Evolutionary conservation across 2,888 invertebrate species (phyloP), one percentile per base, ranked within the genome.

Genomic region (Pterostichus madidus): DNA sequence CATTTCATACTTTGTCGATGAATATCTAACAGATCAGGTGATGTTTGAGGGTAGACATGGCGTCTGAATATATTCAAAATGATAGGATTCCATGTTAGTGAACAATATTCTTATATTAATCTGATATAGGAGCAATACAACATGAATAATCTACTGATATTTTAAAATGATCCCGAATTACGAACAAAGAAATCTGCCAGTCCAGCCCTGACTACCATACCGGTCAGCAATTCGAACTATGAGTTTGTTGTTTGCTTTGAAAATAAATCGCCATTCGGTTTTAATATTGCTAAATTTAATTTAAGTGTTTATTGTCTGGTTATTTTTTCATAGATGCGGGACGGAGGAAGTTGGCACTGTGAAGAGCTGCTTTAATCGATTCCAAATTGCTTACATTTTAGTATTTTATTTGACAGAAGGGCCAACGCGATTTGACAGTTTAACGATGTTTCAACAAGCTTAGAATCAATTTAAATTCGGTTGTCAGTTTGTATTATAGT

Each of bases 231-330:
- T 79, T 61, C 49, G 49, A 61, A 64, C 49, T 52, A 80, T 80
- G 80, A 80, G 46, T 53, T 80, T 68, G 68, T 52, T 80, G 35
- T 80, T 80, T 68, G 68, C 80, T 68, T 68, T 80, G 52, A 52
- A 80, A 80, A 71, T 68, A 80, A 68, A 68, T 80, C 52, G 68
- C 71, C 80, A 68, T 68, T 35, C 49, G 49, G 35, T 80, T 68
- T 49, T 53, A 77, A 77, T 56, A 77, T 53, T 56, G 80, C 80
- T 80, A 80, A 80, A 80, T 68, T 80, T 80, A 80, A 64, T 68
- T 13, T 39, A 6, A 77, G 15, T 77, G 56, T 77, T 77, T 77
- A 77, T 77, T 56, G 79, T 64, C 32, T 35, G 39, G 56, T 32
- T 76, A 77, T 56, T 77, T 77, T 77, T 77, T 79, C 79, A 64